A percentile compares a stretch with the other conserved stretches of the same genome.
Conservation (phyloP, 53 echinoderm and acorn worm species). For the Stichopus horrens region DNA sequence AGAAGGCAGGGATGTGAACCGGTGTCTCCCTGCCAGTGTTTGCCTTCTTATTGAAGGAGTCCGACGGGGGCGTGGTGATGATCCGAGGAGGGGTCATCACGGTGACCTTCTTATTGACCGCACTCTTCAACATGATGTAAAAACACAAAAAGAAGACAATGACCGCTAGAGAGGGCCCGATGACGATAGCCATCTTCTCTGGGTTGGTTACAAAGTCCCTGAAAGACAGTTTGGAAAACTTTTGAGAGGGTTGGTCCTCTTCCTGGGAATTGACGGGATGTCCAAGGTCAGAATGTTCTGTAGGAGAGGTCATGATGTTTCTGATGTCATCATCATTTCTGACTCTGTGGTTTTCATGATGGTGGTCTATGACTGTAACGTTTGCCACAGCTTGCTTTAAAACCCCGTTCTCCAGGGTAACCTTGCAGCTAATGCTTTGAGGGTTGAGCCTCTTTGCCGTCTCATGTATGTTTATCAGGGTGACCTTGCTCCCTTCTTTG, state of each 20-base stretch:
- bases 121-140: neutral
- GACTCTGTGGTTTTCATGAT: neutral
- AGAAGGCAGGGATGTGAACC: neutral
- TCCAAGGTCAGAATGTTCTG: neutral
- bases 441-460: constrained; percentile 7
- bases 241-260: neutral
- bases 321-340: neutral
- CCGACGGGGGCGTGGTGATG: constrained; percentile 1
- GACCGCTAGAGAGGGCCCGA: constrained; percentile 77
- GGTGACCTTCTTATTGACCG: constrained; percentile 17
- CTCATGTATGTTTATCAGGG: constrained; percentile 59
- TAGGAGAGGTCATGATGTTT: neutral
- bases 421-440: constrained; percentile 58
- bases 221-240: neutral
- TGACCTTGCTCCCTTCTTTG: constrained; percentile 56
- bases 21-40: neutral
- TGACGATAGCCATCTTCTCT: constrained; percentile 71
- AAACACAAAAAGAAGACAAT: constrained; percentile 67
- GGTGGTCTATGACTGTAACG: constrained; percentile 49
- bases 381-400: constrained; percentile 64
- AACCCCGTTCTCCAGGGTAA: constrained; percentile 67
- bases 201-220: neutral
- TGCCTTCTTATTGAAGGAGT: no score
- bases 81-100: constrained; percentile 4
- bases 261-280: neutral